Evolutionary conservation across 2,888 invertebrate species (phyloP).

Genomic region (Nomada ruficornis): DNA sequence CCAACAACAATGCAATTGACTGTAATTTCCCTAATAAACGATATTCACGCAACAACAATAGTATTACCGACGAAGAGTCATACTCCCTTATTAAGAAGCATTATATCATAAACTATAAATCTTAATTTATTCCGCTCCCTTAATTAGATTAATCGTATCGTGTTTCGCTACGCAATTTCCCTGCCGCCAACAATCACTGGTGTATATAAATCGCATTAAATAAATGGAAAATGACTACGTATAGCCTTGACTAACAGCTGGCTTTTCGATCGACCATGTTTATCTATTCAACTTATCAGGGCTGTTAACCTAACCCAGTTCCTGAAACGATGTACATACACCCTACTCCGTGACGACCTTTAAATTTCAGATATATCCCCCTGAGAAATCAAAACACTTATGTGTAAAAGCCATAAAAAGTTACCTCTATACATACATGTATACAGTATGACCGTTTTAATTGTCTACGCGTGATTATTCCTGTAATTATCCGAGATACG

Average conservation of each 20-base stretch:
- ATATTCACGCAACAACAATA: neutral
- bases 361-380: neutral
- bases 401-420: neutral
- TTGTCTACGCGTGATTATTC: no score
- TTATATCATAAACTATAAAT: neutral
- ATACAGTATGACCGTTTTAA: neutral
- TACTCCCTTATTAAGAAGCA: neutral
- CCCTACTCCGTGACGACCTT: neutral
- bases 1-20: neutral
- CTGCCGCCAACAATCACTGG: neutral
- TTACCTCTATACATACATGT: neutral
- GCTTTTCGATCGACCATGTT: constrained; percentile 38
- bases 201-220: neutral
- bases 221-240: constrained; percentile 14
- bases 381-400: neutral
- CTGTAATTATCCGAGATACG: no score
- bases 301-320: constrained; percentile 55
- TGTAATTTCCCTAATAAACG: constrained; percentile 10
- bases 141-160: neutral
- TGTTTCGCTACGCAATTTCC: neutral
- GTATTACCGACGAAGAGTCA: neutral
- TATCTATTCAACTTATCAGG: constrained; percentile 46
- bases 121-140: neutral
- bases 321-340: neutral
- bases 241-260: constrained; percentile 16